Percentiles rank a stretch among this genome's conserved stretches.
These are phyloP conservation scores for Eupleurogrammus muticus DNA, from an alignment of 2,797 vertebrate species.

Conservation along the genomic window DNA sequence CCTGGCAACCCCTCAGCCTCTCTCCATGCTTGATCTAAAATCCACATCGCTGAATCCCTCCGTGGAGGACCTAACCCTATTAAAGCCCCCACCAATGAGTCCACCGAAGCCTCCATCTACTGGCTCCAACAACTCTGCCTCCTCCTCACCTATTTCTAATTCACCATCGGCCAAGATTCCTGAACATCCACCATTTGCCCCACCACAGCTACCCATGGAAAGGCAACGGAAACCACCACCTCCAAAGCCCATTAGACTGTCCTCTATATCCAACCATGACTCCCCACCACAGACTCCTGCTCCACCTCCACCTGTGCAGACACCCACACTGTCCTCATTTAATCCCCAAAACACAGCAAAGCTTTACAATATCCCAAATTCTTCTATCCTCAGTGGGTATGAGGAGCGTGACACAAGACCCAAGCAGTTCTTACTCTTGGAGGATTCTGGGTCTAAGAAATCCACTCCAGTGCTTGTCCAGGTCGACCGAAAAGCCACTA, in stretches of 20 bases:
- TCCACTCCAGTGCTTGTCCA: conserved; percentile 47
- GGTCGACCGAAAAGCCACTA: conserved; percentile 58
- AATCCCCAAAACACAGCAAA: conserved; percentile 82
- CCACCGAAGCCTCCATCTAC: conserved; percentile 81
- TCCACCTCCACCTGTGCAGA: conserved; percentile 57
- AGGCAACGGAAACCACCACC: conserved; percentile 76
- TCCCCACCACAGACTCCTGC: conserved; percentile 60
- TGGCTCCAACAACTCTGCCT: conserved; percentile 49
- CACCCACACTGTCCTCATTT: conserved; percentile 76
- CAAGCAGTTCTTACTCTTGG: conserved; percentile 74
- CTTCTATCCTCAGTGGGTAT: conserved; percentile 43
- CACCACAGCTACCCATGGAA: conserved; percentile 74
- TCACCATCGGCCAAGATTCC: conserved; percentile 43
- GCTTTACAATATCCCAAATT: conserved; percentile 69
- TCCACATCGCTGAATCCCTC: conserved; percentile 38
- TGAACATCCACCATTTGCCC: conserved; percentile 73
- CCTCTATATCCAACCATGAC: conserved; percentile 75
- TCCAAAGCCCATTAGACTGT: conserved; percentile 78
- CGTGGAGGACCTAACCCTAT: conserved; percentile 49
- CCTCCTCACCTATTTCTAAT: conserved; percentile 47
- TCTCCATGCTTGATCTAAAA: conserved; percentile 69
- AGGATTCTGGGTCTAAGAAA: conserved; percentile 67
- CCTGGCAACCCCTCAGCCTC: conserved; percentile 51
- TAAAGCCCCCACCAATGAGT: conserved; percentile 78
- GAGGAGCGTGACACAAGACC: conserved; percentile 58